Conservation (phyloP, 2,888 invertebrate species). For the Temnothorax unifasciatus region DNA sequence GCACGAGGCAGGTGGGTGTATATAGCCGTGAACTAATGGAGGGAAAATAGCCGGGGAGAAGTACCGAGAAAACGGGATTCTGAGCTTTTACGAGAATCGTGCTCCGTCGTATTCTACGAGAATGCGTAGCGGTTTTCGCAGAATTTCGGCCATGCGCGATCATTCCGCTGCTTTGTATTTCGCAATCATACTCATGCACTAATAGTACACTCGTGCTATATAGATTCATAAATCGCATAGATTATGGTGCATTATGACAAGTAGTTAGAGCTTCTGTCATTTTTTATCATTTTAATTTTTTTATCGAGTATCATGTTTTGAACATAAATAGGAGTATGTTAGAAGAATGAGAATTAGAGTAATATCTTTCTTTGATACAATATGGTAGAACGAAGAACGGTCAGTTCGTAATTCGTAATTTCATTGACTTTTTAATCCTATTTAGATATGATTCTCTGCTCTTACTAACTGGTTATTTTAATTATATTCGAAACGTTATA, state of each 20-base stretch:
- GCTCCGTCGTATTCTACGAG: constrained; percentile 12
- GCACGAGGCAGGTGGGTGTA: constrained; percentile 8
- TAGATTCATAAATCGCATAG: background rate
- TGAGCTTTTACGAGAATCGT: constrained; percentile 43
- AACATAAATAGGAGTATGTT: background rate
- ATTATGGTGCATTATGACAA: background rate
- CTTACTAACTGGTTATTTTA: background rate
- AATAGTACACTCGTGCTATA: no score
- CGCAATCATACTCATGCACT: background rate
- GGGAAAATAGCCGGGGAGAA: constrained; percentile 26
- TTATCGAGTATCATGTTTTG: background rate
- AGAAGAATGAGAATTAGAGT: background rate
- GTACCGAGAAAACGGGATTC: constrained; percentile 25
- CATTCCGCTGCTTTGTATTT: constrained; percentile 16
- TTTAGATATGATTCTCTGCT: background rate
- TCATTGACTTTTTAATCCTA: background rate
- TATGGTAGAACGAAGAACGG: background rate
- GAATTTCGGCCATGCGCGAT: background rate
- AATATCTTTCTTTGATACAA: background rate
- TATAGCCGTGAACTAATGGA: constrained; percentile 33
- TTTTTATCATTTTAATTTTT: background rate
- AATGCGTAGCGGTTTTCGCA: constrained; percentile 21
- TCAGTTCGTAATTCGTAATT: background rate
- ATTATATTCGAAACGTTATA: background rate
- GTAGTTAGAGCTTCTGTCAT: background rate